Conservation (phyloP, 2,797 vertebrate species). For the Lemur catta region DNA sequence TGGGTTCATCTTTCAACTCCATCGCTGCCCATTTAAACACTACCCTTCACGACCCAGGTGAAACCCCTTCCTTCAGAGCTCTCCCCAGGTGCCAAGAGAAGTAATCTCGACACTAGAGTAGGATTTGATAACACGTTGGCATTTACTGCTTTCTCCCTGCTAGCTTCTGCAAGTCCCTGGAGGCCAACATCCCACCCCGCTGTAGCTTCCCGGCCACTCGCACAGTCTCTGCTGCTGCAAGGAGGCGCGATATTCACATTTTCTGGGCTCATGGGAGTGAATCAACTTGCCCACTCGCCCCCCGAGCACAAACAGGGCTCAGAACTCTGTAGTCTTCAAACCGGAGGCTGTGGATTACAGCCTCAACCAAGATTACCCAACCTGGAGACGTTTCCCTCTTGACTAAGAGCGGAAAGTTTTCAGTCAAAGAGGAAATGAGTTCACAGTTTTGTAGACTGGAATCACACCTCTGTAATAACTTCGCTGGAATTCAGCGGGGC, state of each 20-base stretch:
- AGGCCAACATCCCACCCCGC: not conserved
- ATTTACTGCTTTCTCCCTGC: not conserved
- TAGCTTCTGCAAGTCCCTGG: not conserved
- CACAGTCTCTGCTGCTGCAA: not conserved
- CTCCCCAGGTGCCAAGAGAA: not conserved
- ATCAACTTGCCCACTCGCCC: not conserved
- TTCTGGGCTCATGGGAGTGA: not conserved
- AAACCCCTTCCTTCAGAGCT: not conserved
- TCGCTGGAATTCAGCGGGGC: not conserved
- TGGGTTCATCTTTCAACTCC: not conserved
- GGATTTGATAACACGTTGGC: not conserved
- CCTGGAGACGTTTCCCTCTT: not conserved
- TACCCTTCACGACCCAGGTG: not conserved
- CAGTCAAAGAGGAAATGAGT: conserved; percentile 62
- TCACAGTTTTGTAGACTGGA: not conserved
- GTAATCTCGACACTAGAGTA: accelerated
- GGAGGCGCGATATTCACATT: not conserved
- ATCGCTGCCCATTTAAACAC: not conserved
- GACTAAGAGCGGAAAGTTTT: conserved; percentile 37
- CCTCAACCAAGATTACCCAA: conserved; percentile 40
- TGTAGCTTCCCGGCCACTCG: not conserved
- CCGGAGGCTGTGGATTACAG: not conserved
- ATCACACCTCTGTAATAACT: not conserved
- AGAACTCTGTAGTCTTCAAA: not conserved
- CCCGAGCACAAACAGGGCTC: not conserved